A percentile compares a stretch with the other conserved stretches of the same genome.
phyloP scores from a whole-genome alignment of 2,888 invertebrate species.

The Cantharis flavilabris region DNA sequence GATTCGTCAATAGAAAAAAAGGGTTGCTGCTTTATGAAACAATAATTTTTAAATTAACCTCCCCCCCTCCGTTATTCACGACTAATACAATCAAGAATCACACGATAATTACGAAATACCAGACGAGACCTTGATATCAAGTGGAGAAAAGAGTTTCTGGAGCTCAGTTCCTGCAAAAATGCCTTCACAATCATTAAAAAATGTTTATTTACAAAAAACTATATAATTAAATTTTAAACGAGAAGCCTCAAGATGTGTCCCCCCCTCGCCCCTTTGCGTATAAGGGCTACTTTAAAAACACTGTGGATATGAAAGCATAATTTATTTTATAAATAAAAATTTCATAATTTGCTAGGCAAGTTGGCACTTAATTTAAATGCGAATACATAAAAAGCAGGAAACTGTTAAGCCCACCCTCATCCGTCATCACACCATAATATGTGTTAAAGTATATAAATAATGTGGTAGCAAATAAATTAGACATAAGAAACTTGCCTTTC shows the following conservation, averaged over 20 bases:
- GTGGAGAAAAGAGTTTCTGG: neutral
- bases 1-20: neutral
- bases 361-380: neutral
- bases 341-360: neutral
- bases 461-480: constrained; percentile 1
- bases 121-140: neutral
- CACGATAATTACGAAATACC: neutral
- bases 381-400: neutral
- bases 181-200: neutral
- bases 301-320: too few relatives aligned
- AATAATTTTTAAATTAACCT: too few relatives aligned
- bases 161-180: neutral
- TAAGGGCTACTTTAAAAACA: too few relatives aligned
- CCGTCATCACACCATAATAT: neutral
- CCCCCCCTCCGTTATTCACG: too few relatives aligned
- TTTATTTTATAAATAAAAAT: neutral
- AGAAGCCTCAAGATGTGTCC: neutral
- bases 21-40: neutral
- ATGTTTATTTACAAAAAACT: neutral
- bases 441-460: neutral
- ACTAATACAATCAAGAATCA: neutral
- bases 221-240: neutral
- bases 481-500: neutral
- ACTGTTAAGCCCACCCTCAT: neutral
- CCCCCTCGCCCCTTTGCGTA: too few relatives aligned